Evolutionary conservation across 2,797 vertebrate species (phyloP), one percentile per base, ranked within the genome.

Genomic region (Bovichtus diacanthus): DNA sequence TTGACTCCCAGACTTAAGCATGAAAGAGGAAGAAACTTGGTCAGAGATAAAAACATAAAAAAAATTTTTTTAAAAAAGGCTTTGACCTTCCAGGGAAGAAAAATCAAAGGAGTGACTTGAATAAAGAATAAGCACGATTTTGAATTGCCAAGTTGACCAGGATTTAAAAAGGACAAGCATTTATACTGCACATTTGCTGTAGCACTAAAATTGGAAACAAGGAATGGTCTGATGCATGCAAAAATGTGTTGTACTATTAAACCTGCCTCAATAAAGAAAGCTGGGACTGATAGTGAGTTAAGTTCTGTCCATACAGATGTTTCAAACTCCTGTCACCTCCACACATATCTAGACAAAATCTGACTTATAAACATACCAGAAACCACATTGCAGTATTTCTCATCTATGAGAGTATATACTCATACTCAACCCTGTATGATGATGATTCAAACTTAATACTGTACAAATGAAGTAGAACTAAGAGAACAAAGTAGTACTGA

Each of bases 101-200:
- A 82, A 87, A 89, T 87, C 70, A 86, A 87, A 88, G 80, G 49
- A 78, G 55, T 77, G 75, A 81, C 63, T 64, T 88, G 83, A 92
- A 89, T 86, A 66, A 90, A 88, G 70, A 90, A 68, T 67, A 80
- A 83, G 43, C 31, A n/a, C 66, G 43, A 69, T 86, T 86, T 79
- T 71, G 54, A 83, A 88, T 77, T 88, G 55, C 60, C 69, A 84
- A 82, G 78, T 46, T 86, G 46, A 74, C 63, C n/a, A 59, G 62
- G 31, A 86, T 65, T 70, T 41, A 6, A 55, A 79, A 75, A 69
- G 47, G 44, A 8, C 38, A 71, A 62, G 25, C 5, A 70, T 55
- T 69, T n/a, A 56, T 12, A 67, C 39, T 36, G 13, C 36, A 53
- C 31, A 18, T 47, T 76, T 31, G 2, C 13, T 44, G 2, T 12